These are phyloP conservation scores for Patella pellucida DNA, from an alignment of 2,888 invertebrate species.

Conservation along the genomic window DNA sequence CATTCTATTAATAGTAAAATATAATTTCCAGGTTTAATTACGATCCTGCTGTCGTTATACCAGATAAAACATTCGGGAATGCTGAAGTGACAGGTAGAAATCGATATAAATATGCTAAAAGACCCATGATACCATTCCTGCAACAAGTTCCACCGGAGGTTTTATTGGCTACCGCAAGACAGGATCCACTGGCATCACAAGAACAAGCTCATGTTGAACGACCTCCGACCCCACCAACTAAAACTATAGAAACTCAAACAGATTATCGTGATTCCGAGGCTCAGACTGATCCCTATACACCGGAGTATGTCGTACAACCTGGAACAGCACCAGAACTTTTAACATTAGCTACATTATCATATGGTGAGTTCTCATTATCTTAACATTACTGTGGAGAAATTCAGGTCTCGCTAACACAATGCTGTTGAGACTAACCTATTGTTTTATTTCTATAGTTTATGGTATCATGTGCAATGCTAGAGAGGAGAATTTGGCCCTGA, in stretches of 20 bases:
- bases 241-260: constrained; percentile 78
- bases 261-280: constrained; percentile 82
- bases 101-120: constrained; percentile 66
- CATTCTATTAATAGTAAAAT: background rate
- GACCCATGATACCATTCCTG: constrained; percentile 69
- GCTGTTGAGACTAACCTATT: no score
- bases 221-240: constrained; percentile 58
- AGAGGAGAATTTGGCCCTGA: no score
- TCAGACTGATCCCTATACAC: constrained; percentile 85
- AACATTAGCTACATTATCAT: constrained; percentile 77
- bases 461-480: no score
- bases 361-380: constrained; percentile 73
- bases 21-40: constrained; percentile 65
- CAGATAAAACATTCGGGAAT: constrained; percentile 52
- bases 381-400: no score
- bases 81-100: constrained; percentile 64
- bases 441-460: no score
- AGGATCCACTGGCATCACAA: constrained; percentile 62
- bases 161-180: constrained; percentile 65
- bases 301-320: constrained; percentile 75
- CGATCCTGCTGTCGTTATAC: constrained; percentile 65
- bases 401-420: no score
- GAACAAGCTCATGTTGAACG: constrained; percentile 54
- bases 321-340: constrained; percentile 77
- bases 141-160: constrained; percentile 70